These are phyloP conservation scores for Trogon surrucura DNA, from an alignment of 2,113 vertebrate genomes.

Conservation along the genomic window DNA sequence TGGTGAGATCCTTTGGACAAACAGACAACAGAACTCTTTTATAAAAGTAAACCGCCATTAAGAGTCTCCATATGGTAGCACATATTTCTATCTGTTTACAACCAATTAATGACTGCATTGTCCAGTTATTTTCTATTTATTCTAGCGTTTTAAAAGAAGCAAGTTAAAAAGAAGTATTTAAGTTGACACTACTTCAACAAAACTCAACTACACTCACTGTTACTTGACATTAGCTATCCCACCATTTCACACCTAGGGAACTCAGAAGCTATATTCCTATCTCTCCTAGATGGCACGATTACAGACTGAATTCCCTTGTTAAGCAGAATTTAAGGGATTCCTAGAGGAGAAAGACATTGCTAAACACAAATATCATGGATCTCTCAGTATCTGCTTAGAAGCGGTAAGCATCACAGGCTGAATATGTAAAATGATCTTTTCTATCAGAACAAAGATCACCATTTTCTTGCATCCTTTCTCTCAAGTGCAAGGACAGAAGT, in stretches of 20 bases:
- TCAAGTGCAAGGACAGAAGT: neutral
- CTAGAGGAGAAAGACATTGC: neutral
- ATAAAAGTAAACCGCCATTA: neutral
- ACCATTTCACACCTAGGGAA: neutral
- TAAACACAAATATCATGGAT: neutral
- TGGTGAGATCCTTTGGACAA: neutral
- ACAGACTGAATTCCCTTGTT: neutral
- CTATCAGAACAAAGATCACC: neutral
- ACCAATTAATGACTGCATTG: constrained; percentile 2
- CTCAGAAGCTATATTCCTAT: neutral
- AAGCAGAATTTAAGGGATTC: neutral
- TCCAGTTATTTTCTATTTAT: constrained; percentile 4
- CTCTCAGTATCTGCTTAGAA: neutral
- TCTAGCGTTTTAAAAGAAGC: neutral
- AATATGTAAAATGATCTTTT: neutral
- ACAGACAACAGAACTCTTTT: neutral
- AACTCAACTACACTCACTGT: neutral
- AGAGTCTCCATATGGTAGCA: neutral
- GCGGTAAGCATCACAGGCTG: neutral
- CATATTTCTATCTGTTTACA: constrained; percentile 22
- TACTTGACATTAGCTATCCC: neutral
- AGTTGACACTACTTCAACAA: neutral
- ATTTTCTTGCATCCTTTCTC: neutral
- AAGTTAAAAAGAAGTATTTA: neutral
- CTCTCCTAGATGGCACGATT: neutral